phyloP scores from a whole-genome alignment of 1,140 invertebrate genomes.

The Patella vulgata region DNA sequence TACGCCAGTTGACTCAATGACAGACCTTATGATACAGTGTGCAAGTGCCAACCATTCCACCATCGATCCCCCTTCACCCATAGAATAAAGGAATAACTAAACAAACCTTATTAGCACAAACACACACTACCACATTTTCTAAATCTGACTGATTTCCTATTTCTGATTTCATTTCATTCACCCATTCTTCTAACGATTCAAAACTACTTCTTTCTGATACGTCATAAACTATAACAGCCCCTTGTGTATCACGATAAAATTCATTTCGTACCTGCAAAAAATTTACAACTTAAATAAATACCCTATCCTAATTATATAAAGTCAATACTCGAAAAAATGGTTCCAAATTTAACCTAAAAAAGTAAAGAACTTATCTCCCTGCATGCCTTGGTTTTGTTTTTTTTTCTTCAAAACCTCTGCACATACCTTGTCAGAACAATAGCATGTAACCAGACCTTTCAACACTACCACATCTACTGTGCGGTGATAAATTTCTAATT shows the following conservation, averaged over 20 bases:
- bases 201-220: conserved; percentile 57
- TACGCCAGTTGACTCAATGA: too few species aligned
- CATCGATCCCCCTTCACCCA: too few species aligned
- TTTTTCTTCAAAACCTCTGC: background rate
- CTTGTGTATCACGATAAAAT: conserved; percentile 67
- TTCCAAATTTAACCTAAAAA: too few species aligned
- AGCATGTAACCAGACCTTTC: background rate
- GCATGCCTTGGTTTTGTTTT: too few species aligned
- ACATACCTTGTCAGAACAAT: background rate
- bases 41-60: too few species aligned
- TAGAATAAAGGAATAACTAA: too few species aligned
- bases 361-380: too few species aligned
- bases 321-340: too few species aligned
- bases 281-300: too few species aligned
- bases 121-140: conserved; percentile 63
- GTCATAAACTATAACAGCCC: conserved; percentile 65
- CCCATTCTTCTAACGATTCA: conserved; percentile 61
- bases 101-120: conserved; percentile 67
- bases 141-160: conserved; percentile 56
- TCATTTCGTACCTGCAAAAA: conserved; percentile 64
- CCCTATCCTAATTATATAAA: too few species aligned
- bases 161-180: conserved; percentile 63
- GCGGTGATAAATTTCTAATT: too few species aligned
- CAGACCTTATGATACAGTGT: too few species aligned
- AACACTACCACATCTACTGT: background rate